phyloP scores from a whole-genome alignment of 2,797 vertebrate genomes.

The Sebastes elongatus region DNA sequence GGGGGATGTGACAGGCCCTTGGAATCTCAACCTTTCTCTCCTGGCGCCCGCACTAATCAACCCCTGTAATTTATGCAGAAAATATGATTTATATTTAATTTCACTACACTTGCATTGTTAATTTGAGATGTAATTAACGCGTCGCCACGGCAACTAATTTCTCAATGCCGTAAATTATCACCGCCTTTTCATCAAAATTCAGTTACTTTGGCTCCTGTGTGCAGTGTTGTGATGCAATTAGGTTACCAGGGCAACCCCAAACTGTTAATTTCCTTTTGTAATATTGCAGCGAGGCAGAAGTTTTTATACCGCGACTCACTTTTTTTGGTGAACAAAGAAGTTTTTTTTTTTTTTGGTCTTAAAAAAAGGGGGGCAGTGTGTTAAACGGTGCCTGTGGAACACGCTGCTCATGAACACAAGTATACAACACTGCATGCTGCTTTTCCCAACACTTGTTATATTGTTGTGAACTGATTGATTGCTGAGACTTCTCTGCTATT shows the following conservation, averaged over 20 bases:
- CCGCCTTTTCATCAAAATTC: constrained; percentile 99
- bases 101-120: constrained; percentile 99
- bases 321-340: constrained; percentile 78
- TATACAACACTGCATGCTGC: constrained; percentile 26
- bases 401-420: constrained; percentile 38
- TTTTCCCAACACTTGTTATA: constrained; percentile 44
- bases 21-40: constrained; percentile 99
- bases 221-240: constrained; percentile 99
- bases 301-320: constrained; percentile 89
- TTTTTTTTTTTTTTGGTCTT: constrained; percentile 6
- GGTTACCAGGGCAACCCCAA: constrained; percentile 99
- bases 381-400: constrained; percentile 41
- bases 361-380: background rate
- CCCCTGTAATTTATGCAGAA: constrained; percentile 99
- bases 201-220: constrained; percentile 99
- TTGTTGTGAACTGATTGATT: constrained; percentile 66
- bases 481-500: constrained; percentile 55
- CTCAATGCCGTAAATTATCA: constrained; percentile 99
- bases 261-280: constrained; percentile 99
- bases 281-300: constrained; percentile 95
- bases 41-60: constrained; percentile 99
- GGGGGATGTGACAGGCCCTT: constrained; percentile 91
- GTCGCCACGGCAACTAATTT: constrained; percentile 99
- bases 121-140: constrained; percentile 99
- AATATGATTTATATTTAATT: constrained; percentile 99